Evolutionary conservation across 2,113 vertebrate species (phyloP), one percentile per base, ranked within the genome.

Genomic region (Riparia riparia): DNA sequence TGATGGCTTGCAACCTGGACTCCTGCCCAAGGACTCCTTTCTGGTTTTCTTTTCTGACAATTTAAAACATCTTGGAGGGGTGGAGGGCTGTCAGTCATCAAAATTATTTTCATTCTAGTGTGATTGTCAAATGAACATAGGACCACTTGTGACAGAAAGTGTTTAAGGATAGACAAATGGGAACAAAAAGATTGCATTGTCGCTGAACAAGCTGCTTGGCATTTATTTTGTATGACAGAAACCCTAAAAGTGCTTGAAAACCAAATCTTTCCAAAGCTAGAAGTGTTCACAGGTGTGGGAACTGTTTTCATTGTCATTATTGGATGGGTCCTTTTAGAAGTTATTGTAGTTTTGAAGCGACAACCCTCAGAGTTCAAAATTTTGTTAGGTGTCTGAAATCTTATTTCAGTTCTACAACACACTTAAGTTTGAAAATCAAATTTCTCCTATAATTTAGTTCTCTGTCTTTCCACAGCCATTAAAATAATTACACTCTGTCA

Each of bases 401-500:
- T 72, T 79, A 45, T 57, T 89, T 85, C 42, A 19, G 10, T 71
- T 94, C 73, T 79, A 73, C 39, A 94, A 49, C 20, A 85, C 49
- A 37, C 26, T 14, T 25, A 65, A 58, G 49, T 65, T 69, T 68
- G 32, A 87, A 80, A 89, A 68, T 25, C 7, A 71, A 18, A 63
- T 79, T 70, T 69, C 34, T 32, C 32, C 65, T 63, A 10, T 54
- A 64, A 60, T 95, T 86, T 57, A 86, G 15, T 56, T 82, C 58
- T 82, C 31, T 64, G n/a, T 58, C 76, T 80, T 79, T 74, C 37
- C 47, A 76, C 1, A 2, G 63, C 57, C 86, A 71, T 74, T 95
- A 84, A 89, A 89, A 76, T 93, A 92, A 39, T 91, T 90, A 61
- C 65, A 25, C 37, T 93, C 89, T 49, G 39, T 92, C 42, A 73